phyloP scores from a whole-genome alignment of 2,888 invertebrate genomes.

The Tipula lateralis region DNA sequence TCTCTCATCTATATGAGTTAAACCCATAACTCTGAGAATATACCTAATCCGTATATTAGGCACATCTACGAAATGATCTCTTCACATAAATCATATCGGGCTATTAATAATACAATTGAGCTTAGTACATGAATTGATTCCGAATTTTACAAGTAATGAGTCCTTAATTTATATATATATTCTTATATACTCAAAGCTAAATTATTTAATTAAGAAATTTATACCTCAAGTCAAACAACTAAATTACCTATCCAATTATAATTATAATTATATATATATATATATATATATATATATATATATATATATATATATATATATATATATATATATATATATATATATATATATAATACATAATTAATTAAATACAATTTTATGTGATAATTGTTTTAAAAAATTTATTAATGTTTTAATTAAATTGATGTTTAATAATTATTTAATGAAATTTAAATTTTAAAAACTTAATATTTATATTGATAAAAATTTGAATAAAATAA shows the following conservation, averaged over 20 bases:
- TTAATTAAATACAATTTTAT: background rate
- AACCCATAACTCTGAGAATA: no score
- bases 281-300: no score
- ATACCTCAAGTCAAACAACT: background rate
- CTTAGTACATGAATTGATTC: background rate
- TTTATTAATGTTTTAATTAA: constrained; percentile 9
- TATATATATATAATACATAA: background rate
- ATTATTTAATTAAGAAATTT: background rate
- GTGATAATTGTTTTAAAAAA: background rate
- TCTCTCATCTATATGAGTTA: no score
- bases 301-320: no score
- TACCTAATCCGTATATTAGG: no score
- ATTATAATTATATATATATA: no score
- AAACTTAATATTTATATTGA: background rate
- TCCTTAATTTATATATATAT: background rate
- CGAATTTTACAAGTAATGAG: background rate
- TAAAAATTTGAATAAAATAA: background rate
- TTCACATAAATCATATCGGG: background rate
- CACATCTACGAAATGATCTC: background rate
- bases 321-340: no score
- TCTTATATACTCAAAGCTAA: background rate
- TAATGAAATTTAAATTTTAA: background rate
- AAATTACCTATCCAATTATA: background rate
- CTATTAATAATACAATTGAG: background rate
- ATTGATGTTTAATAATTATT: constrained; percentile 11